Evolutionary conservation across 2,888 invertebrate species (phyloP).

Genomic region (Microctonus aethiopoides): DNA sequence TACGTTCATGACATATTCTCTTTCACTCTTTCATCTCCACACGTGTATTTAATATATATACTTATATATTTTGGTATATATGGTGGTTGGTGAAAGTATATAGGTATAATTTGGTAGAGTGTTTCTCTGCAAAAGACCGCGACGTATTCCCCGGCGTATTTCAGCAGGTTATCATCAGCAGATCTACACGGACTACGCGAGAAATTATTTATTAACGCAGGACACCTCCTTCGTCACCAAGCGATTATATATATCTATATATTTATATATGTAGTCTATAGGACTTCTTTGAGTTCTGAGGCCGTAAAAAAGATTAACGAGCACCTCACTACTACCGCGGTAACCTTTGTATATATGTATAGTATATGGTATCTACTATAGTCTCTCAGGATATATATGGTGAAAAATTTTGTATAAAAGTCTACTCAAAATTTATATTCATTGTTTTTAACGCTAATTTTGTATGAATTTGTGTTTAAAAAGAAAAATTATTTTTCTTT

Average conservation of each 20-base stretch:
- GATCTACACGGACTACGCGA: constrained; percentile 66
- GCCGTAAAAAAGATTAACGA: constrained; percentile 65
- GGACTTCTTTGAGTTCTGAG: constrained; percentile 46
- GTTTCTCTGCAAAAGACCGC: constrained; percentile 50
- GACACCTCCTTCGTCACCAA: constrained; percentile 62
- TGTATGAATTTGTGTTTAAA: too few relatives aligned
- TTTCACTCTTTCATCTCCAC: background rate
- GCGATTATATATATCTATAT: constrained; percentile 33
- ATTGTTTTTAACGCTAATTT: too few relatives aligned
- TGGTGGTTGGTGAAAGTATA: background rate
- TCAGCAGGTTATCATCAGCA: constrained; percentile 66
- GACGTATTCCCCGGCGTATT: constrained; percentile 57
- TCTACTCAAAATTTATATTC: too few relatives aligned
- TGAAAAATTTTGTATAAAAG: too few relatives aligned
- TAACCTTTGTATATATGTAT: too few relatives aligned
- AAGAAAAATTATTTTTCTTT: too few relatives aligned
- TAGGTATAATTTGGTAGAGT: constrained; percentile 20
- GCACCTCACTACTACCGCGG: constrained; percentile 26
- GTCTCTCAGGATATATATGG: too few relatives aligned
- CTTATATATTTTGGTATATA: background rate
- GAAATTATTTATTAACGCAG: constrained; percentile 67
- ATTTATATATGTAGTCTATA: background rate
- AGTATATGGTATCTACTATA: too few relatives aligned
- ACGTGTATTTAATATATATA: background rate
- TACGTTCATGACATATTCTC: background rate